A percentile compares a stretch with the other conserved stretches of the same genome.
Conservation (phyloP, 2,113 vertebrate species). For the Pachypanchax playfairii region DNA sequence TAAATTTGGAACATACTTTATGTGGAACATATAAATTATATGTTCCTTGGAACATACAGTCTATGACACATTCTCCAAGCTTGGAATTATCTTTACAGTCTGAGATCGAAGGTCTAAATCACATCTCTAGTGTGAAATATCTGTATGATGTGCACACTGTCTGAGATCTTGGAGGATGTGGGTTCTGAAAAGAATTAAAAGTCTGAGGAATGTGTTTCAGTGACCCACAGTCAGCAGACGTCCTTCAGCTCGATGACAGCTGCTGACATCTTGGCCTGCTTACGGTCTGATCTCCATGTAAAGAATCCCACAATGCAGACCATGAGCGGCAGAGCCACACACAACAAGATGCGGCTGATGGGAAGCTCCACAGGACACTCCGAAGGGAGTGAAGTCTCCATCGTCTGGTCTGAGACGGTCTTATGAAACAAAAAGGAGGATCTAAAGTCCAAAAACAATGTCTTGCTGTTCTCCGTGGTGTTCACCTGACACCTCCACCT, state of each 20-base stretch:
- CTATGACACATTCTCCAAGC: too few relatives aligned
- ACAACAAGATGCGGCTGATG: constrained; percentile 52
- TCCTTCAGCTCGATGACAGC: constrained; percentile 13
- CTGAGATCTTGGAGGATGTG: too few relatives aligned
- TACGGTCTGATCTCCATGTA: constrained; percentile 6
- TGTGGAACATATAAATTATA: too few relatives aligned
- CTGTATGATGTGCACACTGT: too few relatives aligned
- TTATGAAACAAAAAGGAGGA: constrained; percentile 36
- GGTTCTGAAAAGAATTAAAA: too few relatives aligned
- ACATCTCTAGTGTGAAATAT: too few relatives aligned
- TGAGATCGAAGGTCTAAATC: too few relatives aligned
- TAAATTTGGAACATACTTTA: too few relatives aligned
- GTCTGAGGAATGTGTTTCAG: too few relatives aligned
- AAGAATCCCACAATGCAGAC: constrained; percentile 35
- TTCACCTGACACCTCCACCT: constrained; percentile 53
- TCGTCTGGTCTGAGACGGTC: fast-evolving
- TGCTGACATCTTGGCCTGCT: neutral
- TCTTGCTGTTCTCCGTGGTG: neutral
- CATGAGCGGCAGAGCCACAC: constrained; percentile 46
- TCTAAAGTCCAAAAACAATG: constrained; percentile 23
- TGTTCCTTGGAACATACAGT: too few relatives aligned
- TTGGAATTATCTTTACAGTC: too few relatives aligned
- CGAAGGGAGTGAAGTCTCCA: fast-evolving
- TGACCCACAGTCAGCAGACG: neutral
- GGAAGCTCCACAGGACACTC: neutral